Base-by-base conservation (phyloP, 2,797 vertebrate genomes). In the Helicolenus hilgendorfi region DNA sequence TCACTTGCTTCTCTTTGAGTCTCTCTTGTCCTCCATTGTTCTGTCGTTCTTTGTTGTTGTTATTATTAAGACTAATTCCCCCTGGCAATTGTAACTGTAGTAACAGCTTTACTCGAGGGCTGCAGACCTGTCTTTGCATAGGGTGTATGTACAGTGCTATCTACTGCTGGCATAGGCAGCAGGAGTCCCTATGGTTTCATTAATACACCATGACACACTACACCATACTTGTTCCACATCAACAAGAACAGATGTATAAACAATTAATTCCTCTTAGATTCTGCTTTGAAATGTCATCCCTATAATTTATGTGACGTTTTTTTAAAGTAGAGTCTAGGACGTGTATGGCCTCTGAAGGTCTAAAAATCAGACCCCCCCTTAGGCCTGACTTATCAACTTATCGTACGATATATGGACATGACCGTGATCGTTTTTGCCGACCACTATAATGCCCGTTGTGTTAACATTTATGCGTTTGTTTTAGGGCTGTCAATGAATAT, bases 21-120 rank as follows among this genome's bases (percentile, higher is more conserved):
- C 36, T 26, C 58, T 64, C 62, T 41, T 41, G 6, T 67, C 60
- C 70, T 71, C 53, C 41, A 22, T 73, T 58, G 49, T 11, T 63
- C 26, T 69, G 27, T 75, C 31, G 24, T 8, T 45, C 41, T 68
- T 26, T 68, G 22, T 38, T 86, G 45, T 53, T 85, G 76, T 91
- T 91, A 69, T 92, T 81, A 86, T 81, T 72, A 67, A 81, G 85
- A 72, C 36, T 20, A 60, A 81, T 69, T 72, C 81, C 85, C 81
- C 74, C 53, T 81, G 89, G 82, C 63, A 62, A 15, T 88, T 81
- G 93, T 95, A 88, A 80, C 95, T 93, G 87, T 89, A 92, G 94
- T 87, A 93, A 96, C 93, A 49, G 79, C 72, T 79, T 62, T 73
- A 69, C 90, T 86, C 85, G 0, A 18, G 92, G 77, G 84, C 78